Percentiles rank a stretch among this genome's conserved stretches.
Conservation (phyloP, 2,113 vertebrate genomes). For the Columba janthina region DNA sequence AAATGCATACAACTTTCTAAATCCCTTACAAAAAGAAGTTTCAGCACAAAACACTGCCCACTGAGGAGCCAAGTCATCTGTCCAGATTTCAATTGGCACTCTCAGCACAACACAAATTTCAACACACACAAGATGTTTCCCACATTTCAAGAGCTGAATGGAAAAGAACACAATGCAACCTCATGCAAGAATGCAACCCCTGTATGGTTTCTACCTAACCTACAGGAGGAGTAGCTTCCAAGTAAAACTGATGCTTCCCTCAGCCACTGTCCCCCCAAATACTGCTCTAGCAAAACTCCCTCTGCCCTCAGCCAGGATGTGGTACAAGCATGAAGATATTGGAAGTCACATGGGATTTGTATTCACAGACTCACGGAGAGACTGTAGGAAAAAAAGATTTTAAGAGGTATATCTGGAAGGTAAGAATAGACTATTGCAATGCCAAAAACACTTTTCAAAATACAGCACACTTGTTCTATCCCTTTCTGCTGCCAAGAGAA, state of each 20-base stretch:
- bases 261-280: not conserved
- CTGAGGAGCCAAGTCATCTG: no score
- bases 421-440: not conserved
- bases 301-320: not conserved
- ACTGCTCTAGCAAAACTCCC: not conserved
- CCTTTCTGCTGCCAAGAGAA: slow-evolving; percentile 29
- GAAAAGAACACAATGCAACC: not conserved
- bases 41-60: not conserved
- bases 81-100: not conserved
- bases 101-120: not conserved
- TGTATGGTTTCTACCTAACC: not conserved
- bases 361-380: not conserved
- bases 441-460: slow-evolving; percentile 45
- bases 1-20: not conserved
- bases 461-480: not conserved
- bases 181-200: not conserved
- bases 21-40: not conserved
- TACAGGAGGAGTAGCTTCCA: not conserved
- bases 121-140: accelerated
- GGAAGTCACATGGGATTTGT: not conserved
- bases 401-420: slow-evolving; percentile 16
- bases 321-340: not conserved
- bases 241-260: not conserved
- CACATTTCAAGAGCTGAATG: not conserved
- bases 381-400: not conserved